Evolutionary conservation across 2,113 vertebrate species (phyloP).

Genomic region (Tretioscincus oriximinensis): DNA sequence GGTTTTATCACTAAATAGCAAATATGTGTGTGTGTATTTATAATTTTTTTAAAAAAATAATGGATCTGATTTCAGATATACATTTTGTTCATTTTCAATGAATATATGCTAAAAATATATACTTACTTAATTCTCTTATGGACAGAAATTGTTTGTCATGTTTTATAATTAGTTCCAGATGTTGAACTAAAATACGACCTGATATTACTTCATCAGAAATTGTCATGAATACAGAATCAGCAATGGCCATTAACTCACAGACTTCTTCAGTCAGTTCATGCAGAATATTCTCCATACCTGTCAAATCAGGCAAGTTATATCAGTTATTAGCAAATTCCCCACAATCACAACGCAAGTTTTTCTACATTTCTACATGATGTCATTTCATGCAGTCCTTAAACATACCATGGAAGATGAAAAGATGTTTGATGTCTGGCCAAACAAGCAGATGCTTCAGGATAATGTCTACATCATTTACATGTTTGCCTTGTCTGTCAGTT

Average conservation of each 20-base stretch:
- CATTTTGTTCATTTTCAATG: rapidly evolving
- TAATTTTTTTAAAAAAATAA: background rate
- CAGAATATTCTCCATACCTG: constrained; percentile 73
- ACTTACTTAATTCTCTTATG: constrained; percentile 81
- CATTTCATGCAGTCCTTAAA: background rate
- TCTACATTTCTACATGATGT: background rate
- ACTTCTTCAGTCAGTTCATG: constrained; percentile 72
- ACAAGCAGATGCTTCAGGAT: constrained; percentile 80
- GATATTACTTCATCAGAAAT: constrained; percentile 48
- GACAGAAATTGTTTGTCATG: constrained; percentile 61
- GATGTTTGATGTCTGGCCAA: constrained; percentile 75
- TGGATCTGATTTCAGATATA: too few species aligned
- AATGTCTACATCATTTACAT: constrained; percentile 50
- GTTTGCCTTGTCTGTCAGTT: constrained; percentile 5
- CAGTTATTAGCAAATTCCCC: too few species aligned
- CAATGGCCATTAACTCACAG: constrained; percentile 66
- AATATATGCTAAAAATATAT: background rate
- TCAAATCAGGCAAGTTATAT: constrained; percentile 14
- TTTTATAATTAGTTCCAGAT: constrained; percentile 72
- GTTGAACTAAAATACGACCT: constrained; percentile 68
- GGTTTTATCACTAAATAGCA: too few species aligned
- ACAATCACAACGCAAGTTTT: too few species aligned
- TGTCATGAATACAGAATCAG: constrained; percentile 65
- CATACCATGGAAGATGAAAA: constrained; percentile 82
- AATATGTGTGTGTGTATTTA: too few species aligned